These are phyloP conservation scores for Xiphias gladius DNA, from an alignment of 2,113 vertebrate genomes.

Conservation along the genomic window DNA sequence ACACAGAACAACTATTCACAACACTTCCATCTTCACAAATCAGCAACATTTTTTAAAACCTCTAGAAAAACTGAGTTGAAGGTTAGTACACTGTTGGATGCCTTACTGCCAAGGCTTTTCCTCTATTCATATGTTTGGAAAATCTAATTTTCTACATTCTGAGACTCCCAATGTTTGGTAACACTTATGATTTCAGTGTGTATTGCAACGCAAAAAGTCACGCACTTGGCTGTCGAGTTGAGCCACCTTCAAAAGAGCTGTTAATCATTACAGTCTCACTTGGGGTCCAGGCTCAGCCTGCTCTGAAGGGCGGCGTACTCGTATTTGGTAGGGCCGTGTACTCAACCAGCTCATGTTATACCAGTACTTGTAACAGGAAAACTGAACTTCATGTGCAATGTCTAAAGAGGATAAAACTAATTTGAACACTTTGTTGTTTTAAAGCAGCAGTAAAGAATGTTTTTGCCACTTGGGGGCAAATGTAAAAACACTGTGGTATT, in stretches of 20 bases:
- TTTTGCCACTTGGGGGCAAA: no score
- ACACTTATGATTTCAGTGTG: neutral
- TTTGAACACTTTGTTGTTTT: no score
- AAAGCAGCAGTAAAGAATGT: no score
- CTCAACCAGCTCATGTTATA: neutral
- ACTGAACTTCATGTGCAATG: neutral
- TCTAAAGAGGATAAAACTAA: no score
- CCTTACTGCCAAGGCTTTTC: neutral
- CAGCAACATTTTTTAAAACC: neutral
- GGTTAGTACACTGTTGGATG: neutral
- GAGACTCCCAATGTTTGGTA: neutral
- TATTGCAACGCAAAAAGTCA: slow-evolving; percentile 18
- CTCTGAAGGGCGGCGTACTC: neutral
- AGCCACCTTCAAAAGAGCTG: slow-evolving; percentile 16
- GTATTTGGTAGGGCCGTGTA: neutral
- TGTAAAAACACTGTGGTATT: neutral
- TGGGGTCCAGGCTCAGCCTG: neutral
- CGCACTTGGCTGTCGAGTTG: neutral
- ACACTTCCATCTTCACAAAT: neutral
- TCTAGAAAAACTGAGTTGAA: neutral
- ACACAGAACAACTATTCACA: neutral
- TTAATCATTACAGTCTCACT: slow-evolving; percentile 2
- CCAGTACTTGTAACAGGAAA: neutral
- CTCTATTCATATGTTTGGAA: slow-evolving; percentile 11
- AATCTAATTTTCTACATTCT: slow-evolving; percentile 7